A percentile compares a stretch with the other conserved stretches of the same genome.
phyloP scores from a whole-genome alignment of 2,888 invertebrate species.

The Clistopyga incitator region DNA sequence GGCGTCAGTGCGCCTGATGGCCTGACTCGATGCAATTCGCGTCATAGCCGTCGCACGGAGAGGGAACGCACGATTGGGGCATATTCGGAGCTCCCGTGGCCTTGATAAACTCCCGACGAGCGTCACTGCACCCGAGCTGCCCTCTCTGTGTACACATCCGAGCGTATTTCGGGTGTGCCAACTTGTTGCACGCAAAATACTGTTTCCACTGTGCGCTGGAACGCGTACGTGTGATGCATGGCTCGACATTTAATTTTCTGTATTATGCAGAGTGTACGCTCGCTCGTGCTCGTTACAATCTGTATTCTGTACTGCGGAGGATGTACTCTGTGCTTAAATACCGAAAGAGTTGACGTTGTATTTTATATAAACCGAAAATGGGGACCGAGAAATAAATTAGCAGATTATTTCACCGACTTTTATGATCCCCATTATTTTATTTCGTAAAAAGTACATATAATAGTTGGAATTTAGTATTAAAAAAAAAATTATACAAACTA shows the following conservation, averaged over 20 bases:
- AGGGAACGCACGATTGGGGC: slow-evolving; percentile 37
- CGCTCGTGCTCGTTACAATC: neutral
- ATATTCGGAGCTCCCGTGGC: slow-evolving; percentile 28
- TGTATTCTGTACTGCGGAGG: neutral
- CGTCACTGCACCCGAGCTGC: slow-evolving; percentile 24
- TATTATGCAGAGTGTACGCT: slow-evolving; percentile 18
- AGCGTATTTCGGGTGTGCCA: slow-evolving; percentile 53
- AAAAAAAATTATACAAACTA: too few species aligned
- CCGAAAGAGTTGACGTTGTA: neutral
- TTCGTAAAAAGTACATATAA: too few species aligned
- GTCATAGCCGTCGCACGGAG: slow-evolving; percentile 47
- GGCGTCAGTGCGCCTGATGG: slow-evolving; percentile 58
- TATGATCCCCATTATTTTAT: too few species aligned
- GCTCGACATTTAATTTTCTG: slow-evolving; percentile 46
- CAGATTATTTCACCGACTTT: too few species aligned
- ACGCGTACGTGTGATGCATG: slow-evolving; percentile 11
- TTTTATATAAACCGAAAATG: neutral
- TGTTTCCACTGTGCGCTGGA: slow-evolving; percentile 14
- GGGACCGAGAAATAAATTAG: neutral
- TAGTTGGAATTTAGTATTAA: too few species aligned
- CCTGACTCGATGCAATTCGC: slow-evolving; percentile 55
- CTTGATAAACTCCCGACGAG: slow-evolving; percentile 35
- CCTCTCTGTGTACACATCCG: slow-evolving; percentile 14
- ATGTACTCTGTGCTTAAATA: neutral
- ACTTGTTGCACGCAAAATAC: slow-evolving; percentile 56